Evolutionary conservation across 2,113 vertebrate species (phyloP).

Genomic region (Pantherophis guttatus): DNA sequence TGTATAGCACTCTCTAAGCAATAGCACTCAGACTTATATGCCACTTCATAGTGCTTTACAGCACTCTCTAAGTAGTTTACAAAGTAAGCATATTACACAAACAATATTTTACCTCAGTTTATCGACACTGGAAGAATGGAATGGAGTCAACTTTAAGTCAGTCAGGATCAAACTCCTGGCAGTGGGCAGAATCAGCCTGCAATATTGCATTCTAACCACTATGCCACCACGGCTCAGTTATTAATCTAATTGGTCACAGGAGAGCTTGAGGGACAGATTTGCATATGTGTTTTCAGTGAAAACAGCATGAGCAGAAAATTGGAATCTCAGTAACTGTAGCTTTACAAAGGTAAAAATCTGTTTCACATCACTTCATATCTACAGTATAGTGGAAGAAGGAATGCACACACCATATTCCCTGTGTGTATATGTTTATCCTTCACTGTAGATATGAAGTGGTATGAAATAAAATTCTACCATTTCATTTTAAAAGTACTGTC

Average conservation of each 20-base stretch:
- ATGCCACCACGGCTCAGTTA: background rate
- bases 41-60: background rate
- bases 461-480: background rate
- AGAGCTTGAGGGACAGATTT: slow-evolving; percentile 57
- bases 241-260: slow-evolving; percentile 64
- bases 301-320: background rate
- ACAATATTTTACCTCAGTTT: background rate
- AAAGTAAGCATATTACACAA: background rate
- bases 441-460: background rate
- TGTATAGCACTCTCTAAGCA: too few species aligned
- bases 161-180: background rate
- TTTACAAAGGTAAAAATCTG: background rate
- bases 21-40: too few species aligned
- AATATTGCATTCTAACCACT: background rate
- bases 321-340: background rate
- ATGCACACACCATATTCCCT: background rate
- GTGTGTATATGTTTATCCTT: background rate
- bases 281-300: slow-evolving; percentile 36
- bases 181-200: background rate
- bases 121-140: background rate
- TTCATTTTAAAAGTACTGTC: background rate
- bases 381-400: background rate
- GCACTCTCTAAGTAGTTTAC: background rate
- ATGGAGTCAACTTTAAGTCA: background rate
- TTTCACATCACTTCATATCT: background rate